Evolutionary conservation across 92 coral and sea anemone genomes (phyloP).

Genomic region (Phymanthus crucifer): DNA sequence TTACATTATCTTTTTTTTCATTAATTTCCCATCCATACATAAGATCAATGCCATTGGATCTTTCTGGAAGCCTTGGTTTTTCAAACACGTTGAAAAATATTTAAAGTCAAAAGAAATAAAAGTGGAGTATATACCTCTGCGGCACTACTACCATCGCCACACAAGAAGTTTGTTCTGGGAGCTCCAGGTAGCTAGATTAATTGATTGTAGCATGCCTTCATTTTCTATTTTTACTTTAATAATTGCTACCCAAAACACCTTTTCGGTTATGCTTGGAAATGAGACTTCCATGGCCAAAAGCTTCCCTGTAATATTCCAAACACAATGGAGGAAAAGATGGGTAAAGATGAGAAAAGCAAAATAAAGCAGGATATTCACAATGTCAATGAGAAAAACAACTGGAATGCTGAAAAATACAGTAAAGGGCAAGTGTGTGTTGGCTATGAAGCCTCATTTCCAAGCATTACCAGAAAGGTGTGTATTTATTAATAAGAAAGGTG

Average conservation of each 20-base stretch:
- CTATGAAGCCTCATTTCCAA: no score
- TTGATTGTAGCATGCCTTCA: background rate
- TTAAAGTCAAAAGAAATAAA: conserved; percentile 13
- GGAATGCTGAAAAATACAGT: no score
- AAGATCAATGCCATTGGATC: conserved; percentile 57
- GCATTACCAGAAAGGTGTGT: no score
- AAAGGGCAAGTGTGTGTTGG: no score
- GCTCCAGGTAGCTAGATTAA: conserved; percentile 37
- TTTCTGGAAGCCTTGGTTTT: conserved; percentile 72
- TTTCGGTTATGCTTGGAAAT: no score
- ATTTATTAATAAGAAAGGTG: background rate
- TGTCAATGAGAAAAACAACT: no score
- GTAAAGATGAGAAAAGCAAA: no score
- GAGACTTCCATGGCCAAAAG: no score
- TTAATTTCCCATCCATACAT: background rate
- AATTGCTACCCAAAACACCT: no score
- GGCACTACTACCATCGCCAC: conserved; percentile 64
- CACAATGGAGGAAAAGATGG: no score
- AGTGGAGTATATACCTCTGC: conserved; percentile 49
- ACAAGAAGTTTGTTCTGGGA: conserved; percentile 67
- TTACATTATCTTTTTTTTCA: background rate
- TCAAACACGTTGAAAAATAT: conserved; percentile 55
- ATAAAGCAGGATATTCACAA: no score
- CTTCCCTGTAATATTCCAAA: no score
- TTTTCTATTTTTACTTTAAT: background rate